phyloP scores from a whole-genome alignment of 2,113 vertebrate genomes.

The Alouatta palliata region DNA sequence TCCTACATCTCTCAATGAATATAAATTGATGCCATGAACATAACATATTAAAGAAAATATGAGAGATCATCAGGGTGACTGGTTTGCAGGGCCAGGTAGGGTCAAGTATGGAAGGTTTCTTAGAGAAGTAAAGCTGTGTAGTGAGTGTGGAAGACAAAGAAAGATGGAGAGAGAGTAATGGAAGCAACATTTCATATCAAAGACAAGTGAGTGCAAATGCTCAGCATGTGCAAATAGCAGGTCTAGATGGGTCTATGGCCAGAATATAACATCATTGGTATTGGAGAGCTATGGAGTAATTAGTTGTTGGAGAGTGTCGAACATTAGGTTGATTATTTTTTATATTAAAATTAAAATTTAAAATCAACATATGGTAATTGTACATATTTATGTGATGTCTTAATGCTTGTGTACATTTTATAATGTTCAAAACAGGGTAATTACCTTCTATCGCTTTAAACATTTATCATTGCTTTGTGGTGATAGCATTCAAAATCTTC shows the following conservation, averaged over 20 bases:
- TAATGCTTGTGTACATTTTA: background rate
- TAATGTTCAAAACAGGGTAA: background rate
- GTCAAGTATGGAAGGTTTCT: background rate
- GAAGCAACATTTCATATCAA: background rate
- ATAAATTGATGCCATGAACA: background rate
- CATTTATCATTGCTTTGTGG: background rate
- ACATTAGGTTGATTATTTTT: background rate
- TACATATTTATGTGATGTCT: background rate
- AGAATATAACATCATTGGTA: background rate
- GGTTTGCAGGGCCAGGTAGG: background rate
- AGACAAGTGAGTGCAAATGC: background rate
- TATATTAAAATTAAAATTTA: background rate
- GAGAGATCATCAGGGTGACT: background rate
- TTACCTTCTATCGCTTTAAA: background rate
- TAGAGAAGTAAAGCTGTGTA: background rate
- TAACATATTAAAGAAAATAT: background rate
- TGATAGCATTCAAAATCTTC: background rate
- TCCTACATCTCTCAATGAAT: background rate
- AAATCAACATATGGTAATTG: background rate
- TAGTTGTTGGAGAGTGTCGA: background rate
- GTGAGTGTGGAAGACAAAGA: background rate
- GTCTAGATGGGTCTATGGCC: background rate
- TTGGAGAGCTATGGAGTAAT: background rate
- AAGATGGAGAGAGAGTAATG: background rate
- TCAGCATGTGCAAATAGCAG: background rate